Conservation (phyloP, 2,888 invertebrate genomes). For the Hirtodrosophila confusa region DNA sequence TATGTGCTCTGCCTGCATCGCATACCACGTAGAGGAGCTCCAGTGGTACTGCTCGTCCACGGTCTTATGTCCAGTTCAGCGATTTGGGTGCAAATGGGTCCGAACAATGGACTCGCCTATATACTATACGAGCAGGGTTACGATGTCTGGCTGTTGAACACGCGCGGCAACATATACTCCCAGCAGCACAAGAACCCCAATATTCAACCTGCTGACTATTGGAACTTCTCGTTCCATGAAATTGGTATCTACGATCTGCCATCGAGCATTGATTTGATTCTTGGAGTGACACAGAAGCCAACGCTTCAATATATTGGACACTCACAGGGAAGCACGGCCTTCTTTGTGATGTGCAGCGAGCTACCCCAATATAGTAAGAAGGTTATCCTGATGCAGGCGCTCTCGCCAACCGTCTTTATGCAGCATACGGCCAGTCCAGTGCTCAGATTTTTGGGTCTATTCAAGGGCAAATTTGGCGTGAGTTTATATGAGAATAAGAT, state of each 20-base stretch:
- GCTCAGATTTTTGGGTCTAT: slow-evolving; percentile 33
- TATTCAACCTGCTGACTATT: slow-evolving; percentile 8
- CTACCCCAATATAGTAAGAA: slow-evolving; percentile 28
- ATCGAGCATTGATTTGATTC: slow-evolving; percentile 34
- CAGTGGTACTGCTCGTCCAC: slow-evolving; percentile 43
- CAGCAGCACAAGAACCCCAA: slow-evolving; percentile 4
- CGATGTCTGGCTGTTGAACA: slow-evolving; percentile 61
- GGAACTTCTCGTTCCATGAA: slow-evolving; percentile 61
- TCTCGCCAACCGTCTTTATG: slow-evolving; percentile 56
- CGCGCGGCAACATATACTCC: slow-evolving; percentile 59
- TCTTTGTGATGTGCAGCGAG: slow-evolving; percentile 59
- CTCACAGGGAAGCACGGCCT: slow-evolving; percentile 55
- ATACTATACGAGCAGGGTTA: slow-evolving; percentile 41
- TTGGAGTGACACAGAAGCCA: neutral
- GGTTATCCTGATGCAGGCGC: slow-evolving; percentile 52
- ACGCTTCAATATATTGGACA: slow-evolving; percentile 57
- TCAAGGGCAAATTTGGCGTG: slow-evolving; percentile 35
- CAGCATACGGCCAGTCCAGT: slow-evolving; percentile 37
- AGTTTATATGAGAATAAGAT: slow-evolving; percentile 9
- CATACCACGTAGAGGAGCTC: slow-evolving; percentile 36
- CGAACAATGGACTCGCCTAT: slow-evolving; percentile 46
- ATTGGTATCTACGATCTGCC: slow-evolving; percentile 57
- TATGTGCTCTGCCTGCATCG: slow-evolving; percentile 53
- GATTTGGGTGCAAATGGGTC: slow-evolving; percentile 52
- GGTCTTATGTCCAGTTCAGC: slow-evolving; percentile 60